Percentiles rank a stretch among this genome's conserved stretches.
Evolutionary conservation across 2,113 vertebrate genomes (phyloP).

Genomic region (Pelmatolapia mariae): DNA sequence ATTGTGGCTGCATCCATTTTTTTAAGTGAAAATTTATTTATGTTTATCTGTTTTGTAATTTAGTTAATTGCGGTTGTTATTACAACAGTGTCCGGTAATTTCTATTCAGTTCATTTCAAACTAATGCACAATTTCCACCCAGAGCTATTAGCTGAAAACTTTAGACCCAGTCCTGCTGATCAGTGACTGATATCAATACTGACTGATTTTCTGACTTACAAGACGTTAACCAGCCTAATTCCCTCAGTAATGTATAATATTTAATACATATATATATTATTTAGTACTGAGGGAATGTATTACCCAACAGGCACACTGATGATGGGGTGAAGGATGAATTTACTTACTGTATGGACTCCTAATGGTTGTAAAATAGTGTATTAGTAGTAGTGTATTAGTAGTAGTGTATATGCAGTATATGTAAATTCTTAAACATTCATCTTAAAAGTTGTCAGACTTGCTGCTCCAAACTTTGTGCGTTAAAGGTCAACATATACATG

Average conservation of each 20-base stretch:
- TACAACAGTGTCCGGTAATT: background rate
- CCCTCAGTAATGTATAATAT: conserved; percentile 3
- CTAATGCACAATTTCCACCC: background rate
- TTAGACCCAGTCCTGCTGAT: accelerated
- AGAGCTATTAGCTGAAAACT: background rate
- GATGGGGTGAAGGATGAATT: background rate
- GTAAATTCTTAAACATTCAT: background rate
- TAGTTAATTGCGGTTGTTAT: background rate
- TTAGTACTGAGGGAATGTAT: background rate
- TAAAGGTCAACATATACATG: background rate
- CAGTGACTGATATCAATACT: background rate
- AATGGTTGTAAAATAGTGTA: background rate
- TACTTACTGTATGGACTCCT: background rate
- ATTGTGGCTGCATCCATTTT: background rate
- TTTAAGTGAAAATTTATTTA: background rate
- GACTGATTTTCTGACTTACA: background rate
- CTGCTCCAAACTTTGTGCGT: accelerated
- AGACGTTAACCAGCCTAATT: background rate
- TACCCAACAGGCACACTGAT: background rate
- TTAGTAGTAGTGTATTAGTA: background rate
- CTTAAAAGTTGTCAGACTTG: background rate
- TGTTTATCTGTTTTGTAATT: background rate
- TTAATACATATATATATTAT: background rate
- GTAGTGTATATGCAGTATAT: background rate
- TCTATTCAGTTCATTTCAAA: background rate